These are phyloP conservation scores for Palythoa heliodiscus DNA, from an alignment of 92 coral and sea anemone species.

Conservation along the genomic window DNA sequence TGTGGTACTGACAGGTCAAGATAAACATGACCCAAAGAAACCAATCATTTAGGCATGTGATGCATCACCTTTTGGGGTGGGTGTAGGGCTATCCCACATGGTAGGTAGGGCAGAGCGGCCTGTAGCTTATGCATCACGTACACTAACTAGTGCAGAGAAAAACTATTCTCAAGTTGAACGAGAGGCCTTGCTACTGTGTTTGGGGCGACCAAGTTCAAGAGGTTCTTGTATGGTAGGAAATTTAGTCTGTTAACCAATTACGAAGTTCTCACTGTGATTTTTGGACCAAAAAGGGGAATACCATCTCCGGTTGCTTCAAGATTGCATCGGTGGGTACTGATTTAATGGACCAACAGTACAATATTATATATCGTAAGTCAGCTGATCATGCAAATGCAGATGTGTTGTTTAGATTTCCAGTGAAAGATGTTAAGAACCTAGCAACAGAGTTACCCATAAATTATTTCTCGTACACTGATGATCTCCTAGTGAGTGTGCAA, in stretches of 20 bases:
- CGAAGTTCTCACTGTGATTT: no score
- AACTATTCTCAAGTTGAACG: no score
- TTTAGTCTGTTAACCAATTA: slow-evolving; percentile 57
- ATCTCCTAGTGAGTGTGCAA: background rate
- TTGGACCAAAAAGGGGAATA: slow-evolving; percentile 19
- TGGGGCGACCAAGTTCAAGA: slow-evolving; percentile 56
- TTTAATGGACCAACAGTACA: slow-evolving; percentile 24
- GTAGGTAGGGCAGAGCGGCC: no score
- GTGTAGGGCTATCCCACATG: no score
- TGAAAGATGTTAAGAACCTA: no score
- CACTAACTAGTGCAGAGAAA: slow-evolving; percentile 36
- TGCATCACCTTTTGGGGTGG: no score
- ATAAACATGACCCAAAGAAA: slow-evolving; percentile 43
- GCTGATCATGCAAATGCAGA: no score
- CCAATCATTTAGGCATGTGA: slow-evolving; percentile 51
- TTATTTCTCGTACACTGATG: slow-evolving; percentile 4
- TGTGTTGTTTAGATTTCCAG: no score
- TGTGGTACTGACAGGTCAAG: slow-evolving; percentile 33
- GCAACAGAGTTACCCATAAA: slow-evolving; percentile 9
- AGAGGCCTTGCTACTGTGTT: slow-evolving; percentile 59
- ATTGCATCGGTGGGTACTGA: slow-evolving; percentile 30
- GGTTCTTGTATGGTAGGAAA: slow-evolving; percentile 58
- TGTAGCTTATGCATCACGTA: slow-evolving; percentile 8
- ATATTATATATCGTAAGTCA: slow-evolving; percentile 36
- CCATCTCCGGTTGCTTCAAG: slow-evolving; percentile 35